Evolutionary conservation across 1,140 invertebrate genomes (phyloP).

Genomic region (Triops longicaudatus): DNA sequence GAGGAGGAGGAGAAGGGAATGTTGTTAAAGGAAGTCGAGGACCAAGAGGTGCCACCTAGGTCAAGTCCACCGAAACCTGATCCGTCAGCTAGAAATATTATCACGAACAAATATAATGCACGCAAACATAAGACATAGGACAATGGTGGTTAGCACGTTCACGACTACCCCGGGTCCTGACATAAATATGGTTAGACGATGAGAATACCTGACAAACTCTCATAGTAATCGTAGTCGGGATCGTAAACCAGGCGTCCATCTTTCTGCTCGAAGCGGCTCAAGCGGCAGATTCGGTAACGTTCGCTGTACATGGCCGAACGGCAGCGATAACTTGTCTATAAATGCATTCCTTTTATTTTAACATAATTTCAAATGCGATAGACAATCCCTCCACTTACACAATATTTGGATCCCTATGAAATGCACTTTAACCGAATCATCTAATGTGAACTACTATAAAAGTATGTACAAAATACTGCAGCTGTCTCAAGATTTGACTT

Average conservation of each 20-base stretch:
- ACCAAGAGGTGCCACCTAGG: slow-evolving; percentile 33
- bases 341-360: too few relatives aligned
- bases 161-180: neutral
- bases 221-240: slow-evolving; percentile 83
- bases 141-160: neutral
- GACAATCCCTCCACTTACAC: too few relatives aligned
- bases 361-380: too few relatives aligned
- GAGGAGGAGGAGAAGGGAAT: slow-evolving; percentile 33
- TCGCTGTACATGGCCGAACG: slow-evolving; percentile 79
- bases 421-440: too few relatives aligned
- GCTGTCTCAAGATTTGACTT: too few relatives aligned
- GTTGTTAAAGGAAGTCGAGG: slow-evolving; percentile 33
- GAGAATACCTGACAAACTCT: slow-evolving; percentile 70
- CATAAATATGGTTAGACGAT: too few relatives aligned
- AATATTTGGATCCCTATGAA: too few relatives aligned
- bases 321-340: slow-evolving; percentile 72
- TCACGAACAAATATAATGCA: slow-evolving; percentile 31
- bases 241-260: slow-evolving; percentile 81
- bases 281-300: slow-evolving; percentile 66
- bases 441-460: too few relatives aligned
- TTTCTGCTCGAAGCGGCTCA: slow-evolving; percentile 74
- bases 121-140: neutral
- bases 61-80: slow-evolving; percentile 37
- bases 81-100: slow-evolving; percentile 39
- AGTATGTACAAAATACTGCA: too few relatives aligned